Evolutionary conservation across 2,113 vertebrate species (phyloP), one percentile per base, ranked within the genome.

Genomic region (Pelodiscus sinensis): DNA sequence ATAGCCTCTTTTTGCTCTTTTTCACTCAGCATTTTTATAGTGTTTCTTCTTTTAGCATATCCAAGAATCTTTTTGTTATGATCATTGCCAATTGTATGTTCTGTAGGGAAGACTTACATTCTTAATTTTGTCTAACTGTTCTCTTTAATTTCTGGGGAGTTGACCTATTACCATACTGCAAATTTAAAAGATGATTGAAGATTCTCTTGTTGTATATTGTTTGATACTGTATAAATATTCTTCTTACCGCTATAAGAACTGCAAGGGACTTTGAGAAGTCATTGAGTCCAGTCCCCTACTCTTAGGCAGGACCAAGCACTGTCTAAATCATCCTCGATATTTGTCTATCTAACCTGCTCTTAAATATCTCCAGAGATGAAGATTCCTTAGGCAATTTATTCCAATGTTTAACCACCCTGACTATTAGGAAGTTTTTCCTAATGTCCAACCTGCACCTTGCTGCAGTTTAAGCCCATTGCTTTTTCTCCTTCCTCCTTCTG

Each of bases 131-230:
- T 90, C 86, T 90, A 81, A 88, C 92, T 93, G 86, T 93, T 90
- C 82, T 58, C 55, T 91, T 81, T 95, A 90, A 93, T 95, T 95
- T 95, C 81, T 92, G 93, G 58, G 87, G 88, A 95, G 83, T 89
- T 90, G 92, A 54, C 31, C 90, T 91, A 35, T 95, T 95, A 82
- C 79, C 68, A 60, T 90, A 95, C n/a, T 81, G 86, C 94, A 96
- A 95, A 97, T 97, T 94, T 91, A 94, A 94, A 84, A 93, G 78
- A 87, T 96, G 94, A 95, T 95, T 89, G 93, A 97, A 84, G 90
- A 86, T 95, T 90, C 65, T 84, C 78, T 58, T 82, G 86, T 86
- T 94, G 86, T 93, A 87, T 65, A 1, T 91, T 85, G 87, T 90
- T 86, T 97, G 92, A 92, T 94, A 81, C 75, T 93, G 85, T 80